Conservation (phyloP, 2,888 invertebrate genomes). For the Exocentrus adspersus region DNA sequence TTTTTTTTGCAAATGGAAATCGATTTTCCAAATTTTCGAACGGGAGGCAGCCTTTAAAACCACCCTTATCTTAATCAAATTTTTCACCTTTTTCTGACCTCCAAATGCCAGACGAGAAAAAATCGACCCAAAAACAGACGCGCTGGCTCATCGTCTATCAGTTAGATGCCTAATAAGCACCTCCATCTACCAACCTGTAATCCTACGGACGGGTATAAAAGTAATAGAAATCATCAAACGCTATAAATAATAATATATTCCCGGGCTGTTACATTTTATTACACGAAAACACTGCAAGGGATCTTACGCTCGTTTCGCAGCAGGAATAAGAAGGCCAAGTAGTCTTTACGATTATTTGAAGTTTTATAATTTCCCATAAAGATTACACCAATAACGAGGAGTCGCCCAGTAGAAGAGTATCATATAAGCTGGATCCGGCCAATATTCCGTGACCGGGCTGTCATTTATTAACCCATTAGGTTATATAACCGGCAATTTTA, state of each 20-base stretch:
- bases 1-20: no score
- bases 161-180: no score
- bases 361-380: constrained; percentile 14
- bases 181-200: neutral
- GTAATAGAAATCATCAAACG: neutral
- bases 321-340: neutral
- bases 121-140: no score
- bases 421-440: constrained; percentile 34
- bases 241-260: neutral
- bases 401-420: constrained; percentile 20
- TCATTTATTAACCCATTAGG: constrained; percentile 50
- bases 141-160: no score
- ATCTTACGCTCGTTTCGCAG: neutral
- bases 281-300: neutral
- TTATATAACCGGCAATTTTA: constrained; percentile 42
- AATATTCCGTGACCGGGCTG: constrained; percentile 45
- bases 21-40: no score
- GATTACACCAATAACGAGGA: constrained; percentile 11
- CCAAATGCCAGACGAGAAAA: no score
- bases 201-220: neutral
- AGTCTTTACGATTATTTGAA: constrained; percentile 12
- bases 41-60: no score
- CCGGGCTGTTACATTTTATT: neutral
- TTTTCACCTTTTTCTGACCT: no score
- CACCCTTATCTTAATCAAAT: no score